Evolutionary conservation across 37 sponge, comb jelly and placozoan species (phyloP), one percentile per base, ranked within the genome.

Genomic region (Cliona cf. orientalis): DNA sequence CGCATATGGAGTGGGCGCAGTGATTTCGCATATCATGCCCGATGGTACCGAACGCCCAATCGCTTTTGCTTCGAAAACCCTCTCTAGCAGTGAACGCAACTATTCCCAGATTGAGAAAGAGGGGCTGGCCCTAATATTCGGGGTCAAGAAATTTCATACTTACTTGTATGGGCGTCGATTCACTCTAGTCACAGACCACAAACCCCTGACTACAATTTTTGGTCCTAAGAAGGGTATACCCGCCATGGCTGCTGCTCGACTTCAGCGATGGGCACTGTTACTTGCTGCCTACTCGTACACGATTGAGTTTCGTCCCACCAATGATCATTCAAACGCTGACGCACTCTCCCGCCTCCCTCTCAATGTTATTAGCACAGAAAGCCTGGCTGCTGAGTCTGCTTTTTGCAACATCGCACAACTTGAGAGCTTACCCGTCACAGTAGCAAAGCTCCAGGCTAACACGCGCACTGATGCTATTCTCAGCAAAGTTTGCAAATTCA

Each of bases 101-200:
- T 68, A 36, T 68, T 37, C 41, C 7, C 69, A 68, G 36, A 34
- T 37, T 6, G 40, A 36, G 40, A 68, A 68, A 23, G 69, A 36
- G 36, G 41, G 23, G 23, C 11, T 36, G 37, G 31, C 17, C 12
- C 12, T 36, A 12, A 6, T 6, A 37, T 37, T 68, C 36, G 11
- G 69, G 36, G 37, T 31, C 23, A 71, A 19, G 28, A 78, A 71
- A 55, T 72, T 84, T 69, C 81, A 84, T 41, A 22, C n/a, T 5
- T 90, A 90, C 70, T 46, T 90, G 35, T 90, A 76, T 74, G 90
- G 85, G n/a, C 69, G 85, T 31, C 43, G 46, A 0, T 90, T 90
- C 70, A 45, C 41, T 2, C 31, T 80, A 31, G 69, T 80, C 6
- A 80, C 80, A 37, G 80, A 80, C 53, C 69, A 80, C 69, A 80